Base-by-base conservation (phyloP, 2,797 vertebrate species). In the Cottoperca gobio region DNA sequence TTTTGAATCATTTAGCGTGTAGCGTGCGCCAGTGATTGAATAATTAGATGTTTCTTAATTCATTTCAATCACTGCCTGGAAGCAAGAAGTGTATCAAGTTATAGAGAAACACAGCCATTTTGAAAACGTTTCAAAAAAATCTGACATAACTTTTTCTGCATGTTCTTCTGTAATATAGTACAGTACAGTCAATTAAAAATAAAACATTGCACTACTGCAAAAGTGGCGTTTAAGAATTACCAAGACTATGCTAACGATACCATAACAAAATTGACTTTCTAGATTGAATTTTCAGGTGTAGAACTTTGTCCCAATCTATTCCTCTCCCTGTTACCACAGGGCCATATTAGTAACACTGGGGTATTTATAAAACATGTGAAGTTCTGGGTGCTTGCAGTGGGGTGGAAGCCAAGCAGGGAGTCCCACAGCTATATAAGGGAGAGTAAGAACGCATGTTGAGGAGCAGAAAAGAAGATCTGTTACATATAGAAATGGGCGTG, bases 351-450 rank as follows among this genome's bases (percentile, higher is more conserved):
- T 60, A 17, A 54, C 64, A 13, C 66, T 19, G 79, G 73, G 81
- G 82, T 87, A 88, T 89, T 86, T 86, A 74, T 84, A 87, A 75
- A 72, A 83, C 67, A 69, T 58, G 53, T 48, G 80, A 80, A 63
- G 77, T n/a, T 59, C 31, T 23, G 42, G 46, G 52, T 50, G 68
- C 64, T 35, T 61, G 52, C 43, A 35, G 70, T 49, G 48, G 39
- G 46, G 23, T 21, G 70, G 45, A 14, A 33, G 62, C 19, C 0
- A 73, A 59, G 50, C 70, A 59, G 54, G 75, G 50, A 53, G 60
- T 52, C 37, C 37, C n/a, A 26, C 49, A 49, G 66, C 89, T 87
- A 87, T 89, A 88, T 90, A 90, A 84, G 91, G 88, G 3, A 37
- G 35, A 49, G 63, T 40, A 58, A 84, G 78, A 75, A 86, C 66